Percentiles rank a stretch among this genome's conserved stretches.
These are phyloP conservation scores for Karalla daura DNA, from an alignment of 2,797 vertebrate genomes.

Conservation along the genomic window DNA sequence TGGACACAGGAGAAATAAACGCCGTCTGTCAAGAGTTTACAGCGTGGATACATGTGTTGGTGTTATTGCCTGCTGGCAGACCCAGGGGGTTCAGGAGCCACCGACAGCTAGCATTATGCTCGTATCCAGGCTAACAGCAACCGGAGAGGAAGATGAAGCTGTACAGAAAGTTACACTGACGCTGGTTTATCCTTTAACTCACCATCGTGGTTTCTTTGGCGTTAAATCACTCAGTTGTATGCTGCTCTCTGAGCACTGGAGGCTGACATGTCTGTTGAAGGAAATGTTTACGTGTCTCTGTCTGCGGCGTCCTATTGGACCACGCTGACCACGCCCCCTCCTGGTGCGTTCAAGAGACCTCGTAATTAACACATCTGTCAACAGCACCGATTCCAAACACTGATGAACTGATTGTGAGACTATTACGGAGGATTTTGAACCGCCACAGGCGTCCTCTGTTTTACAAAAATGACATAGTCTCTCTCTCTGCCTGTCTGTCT, in stretches of 20 bases:
- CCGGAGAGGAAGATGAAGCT: neutral
- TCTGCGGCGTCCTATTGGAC: conserved; percentile 53
- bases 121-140: too few species aligned
- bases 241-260: neutral
- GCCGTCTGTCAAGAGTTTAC: neutral
- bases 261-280: conserved; percentile 59
- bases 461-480: too few species aligned
- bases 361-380: neutral
- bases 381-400: too few species aligned
- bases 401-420: too few species aligned
- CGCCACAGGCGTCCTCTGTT: too few species aligned
- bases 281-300: conserved; percentile 68
- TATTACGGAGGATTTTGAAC: too few species aligned
- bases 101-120: neutral
- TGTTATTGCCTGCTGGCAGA: neutral
- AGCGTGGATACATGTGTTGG: neutral
- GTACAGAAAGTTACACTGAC: neutral
- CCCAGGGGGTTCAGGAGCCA: neutral
- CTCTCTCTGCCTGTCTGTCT: too few species aligned
- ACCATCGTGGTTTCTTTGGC: conserved; percentile 69
- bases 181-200: neutral
- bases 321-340: conserved; percentile 30
- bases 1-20: conserved; percentile 13
- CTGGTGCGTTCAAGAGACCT: conserved; percentile 42
- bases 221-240: neutral